Evolutionary conservation across 2,888 invertebrate species (phyloP).

Genomic region (Conomelus anceps): DNA sequence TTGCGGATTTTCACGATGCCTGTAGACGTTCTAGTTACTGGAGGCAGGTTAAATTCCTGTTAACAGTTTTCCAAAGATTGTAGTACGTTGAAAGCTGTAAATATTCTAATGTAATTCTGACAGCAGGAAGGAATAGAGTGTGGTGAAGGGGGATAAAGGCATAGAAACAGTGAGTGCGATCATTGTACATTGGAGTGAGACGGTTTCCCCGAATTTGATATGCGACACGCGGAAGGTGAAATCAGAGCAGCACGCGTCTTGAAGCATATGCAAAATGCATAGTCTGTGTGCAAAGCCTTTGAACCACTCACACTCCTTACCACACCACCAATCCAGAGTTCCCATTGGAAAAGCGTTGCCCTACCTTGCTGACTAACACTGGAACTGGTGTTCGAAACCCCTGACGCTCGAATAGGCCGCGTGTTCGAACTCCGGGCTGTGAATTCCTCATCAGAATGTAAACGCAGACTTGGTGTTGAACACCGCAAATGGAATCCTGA

Average conservation of each 20-base stretch:
- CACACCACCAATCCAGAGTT: neutral
- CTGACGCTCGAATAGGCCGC: neutral
- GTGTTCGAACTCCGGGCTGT: neutral
- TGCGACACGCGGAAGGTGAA: neutral
- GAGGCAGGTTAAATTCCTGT: neutral
- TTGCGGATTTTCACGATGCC: no score
- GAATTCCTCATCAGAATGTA: neutral
- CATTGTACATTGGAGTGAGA: neutral
- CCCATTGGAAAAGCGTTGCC: neutral
- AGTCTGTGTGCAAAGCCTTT: neutral
- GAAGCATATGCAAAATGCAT: neutral
- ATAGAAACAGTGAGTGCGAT: neutral
- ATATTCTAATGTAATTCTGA: neutral
- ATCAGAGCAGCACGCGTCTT: neutral
- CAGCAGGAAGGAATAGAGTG: neutral
- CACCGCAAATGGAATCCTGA: neutral
- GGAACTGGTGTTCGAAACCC: neutral
- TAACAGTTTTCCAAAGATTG: neutral
- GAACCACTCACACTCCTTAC: neutral
- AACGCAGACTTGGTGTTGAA: neutral
- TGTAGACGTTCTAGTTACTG: no score
- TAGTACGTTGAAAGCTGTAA: neutral
- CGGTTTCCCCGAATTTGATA: neutral
- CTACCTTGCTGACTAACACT: neutral
- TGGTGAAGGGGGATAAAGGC: neutral